Base-by-base conservation (phyloP, 1,140 invertebrate genomes). In the Conopomorpha cramerella region DNA sequence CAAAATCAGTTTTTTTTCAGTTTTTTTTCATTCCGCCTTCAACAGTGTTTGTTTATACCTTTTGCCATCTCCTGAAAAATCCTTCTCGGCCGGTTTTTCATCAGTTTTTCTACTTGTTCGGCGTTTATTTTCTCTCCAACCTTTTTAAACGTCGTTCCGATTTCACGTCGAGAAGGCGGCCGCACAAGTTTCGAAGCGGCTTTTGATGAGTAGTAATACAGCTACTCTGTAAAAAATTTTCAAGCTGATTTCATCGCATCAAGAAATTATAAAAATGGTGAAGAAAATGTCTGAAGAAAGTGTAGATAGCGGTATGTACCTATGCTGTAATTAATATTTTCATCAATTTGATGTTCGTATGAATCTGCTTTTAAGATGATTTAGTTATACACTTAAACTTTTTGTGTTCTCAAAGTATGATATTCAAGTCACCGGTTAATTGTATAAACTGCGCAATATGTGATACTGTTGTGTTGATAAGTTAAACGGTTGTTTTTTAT, bases 241-340 rank as follows among this genome's bases (percentile, higher is more conserved):
- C 54, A 57, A 61, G 62, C 65, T 44, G 48, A 54, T 62, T 48
- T 58, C 47, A 63, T 62, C 50, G 51, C 53, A 65, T 65, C 67
- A 64, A 49, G 51, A 48, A 64, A 68, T 46, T 48, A 57, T 60
- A 55, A 77, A 49, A 52, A 78, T 79, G 77, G 77, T 79, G 51
- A 77, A 79, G 62, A 79, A 79, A 63, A 73, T 78, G 47, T 77
- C 74, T 43, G 77, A 79, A 72, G 77, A 79, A 56, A 70, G 68
- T 63, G 67, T 71, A 58, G 71, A 76, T 51, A 76, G 71, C 52
- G 73, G 70, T 79, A 54, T 77, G 77, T 63, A 12, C 16, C 16
- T 18, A n/a, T n/a, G n/a, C n/a, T n/a, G n/a, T n/a, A n/a, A n/a
- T n/a, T n/a, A n/a, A n/a, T n/a, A n/a, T n/a, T n/a, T n/a, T n/a